Conservation (phyloP, 2,888 invertebrate species). For the Allygus modestus region DNA sequence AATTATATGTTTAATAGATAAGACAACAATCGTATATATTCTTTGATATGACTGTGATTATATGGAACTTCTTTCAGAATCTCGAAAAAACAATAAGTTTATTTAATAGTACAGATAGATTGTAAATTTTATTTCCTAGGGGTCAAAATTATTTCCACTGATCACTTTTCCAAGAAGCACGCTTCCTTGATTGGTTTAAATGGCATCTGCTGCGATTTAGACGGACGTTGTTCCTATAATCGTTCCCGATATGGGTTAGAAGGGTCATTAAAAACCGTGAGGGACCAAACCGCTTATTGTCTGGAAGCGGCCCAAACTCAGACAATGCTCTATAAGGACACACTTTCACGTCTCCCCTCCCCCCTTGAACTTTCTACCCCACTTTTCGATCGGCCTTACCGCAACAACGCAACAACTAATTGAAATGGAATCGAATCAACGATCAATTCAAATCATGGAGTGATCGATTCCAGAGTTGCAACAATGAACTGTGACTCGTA, state of each 20-base stretch:
- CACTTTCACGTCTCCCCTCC: conserved; percentile 20
- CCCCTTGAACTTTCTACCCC: neutral
- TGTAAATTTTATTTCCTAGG: no score
- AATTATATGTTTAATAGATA: no score
- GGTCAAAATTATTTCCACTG: no score
- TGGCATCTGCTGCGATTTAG: conserved; percentile 11
- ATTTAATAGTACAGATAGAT: no score
- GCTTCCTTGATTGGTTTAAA: neutral
- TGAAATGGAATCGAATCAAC: conserved; percentile 22
- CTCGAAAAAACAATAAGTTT: no score
- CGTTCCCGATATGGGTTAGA: conserved; percentile 23
- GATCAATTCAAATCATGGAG: neutral
- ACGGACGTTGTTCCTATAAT: neutral
- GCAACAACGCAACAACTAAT: conserved; percentile 6
- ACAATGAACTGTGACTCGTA: neutral
- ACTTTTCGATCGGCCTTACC: neutral
- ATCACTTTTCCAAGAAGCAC: no score
- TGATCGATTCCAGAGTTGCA: conserved; percentile 7
- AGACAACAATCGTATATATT: no score
- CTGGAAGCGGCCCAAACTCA: neutral
- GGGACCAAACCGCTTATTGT: conserved; percentile 21
- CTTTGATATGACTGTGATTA: no score
- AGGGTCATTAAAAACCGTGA: conserved; percentile 30
- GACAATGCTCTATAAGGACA: conserved; percentile 16
- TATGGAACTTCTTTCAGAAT: no score